Evolutionary conservation across 2,113 vertebrate species (phyloP).

Genomic region (Halichoeres trimaculatus): DNA sequence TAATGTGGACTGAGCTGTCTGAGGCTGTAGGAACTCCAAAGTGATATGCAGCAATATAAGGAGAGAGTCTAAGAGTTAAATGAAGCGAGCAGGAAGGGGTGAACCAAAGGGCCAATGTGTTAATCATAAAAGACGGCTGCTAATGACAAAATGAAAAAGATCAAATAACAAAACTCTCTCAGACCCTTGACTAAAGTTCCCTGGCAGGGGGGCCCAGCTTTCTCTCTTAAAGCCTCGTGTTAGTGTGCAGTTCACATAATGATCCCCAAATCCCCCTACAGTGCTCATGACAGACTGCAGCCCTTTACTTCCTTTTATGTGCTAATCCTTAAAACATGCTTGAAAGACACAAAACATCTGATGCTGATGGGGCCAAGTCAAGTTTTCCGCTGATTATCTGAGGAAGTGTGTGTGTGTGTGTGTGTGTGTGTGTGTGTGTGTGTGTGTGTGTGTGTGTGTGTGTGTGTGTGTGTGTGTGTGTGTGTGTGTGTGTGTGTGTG

Average conservation of each 20-base stretch:
- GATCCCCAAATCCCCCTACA: constrained; percentile 75
- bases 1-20: constrained; percentile 19
- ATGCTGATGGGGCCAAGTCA: constrained; percentile 66
- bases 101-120: constrained; percentile 46
- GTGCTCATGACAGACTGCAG: constrained; percentile 69
- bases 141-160: constrained; percentile 70
- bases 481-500: constrained; percentile 14
- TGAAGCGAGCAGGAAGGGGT: constrained; percentile 34
- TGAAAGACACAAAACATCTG: constrained; percentile 72
- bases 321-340: constrained; percentile 76
- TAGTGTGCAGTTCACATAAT: constrained; percentile 65
- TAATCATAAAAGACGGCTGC: constrained; percentile 62
- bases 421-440: constrained; percentile 14
- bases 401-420: constrained; percentile 11
- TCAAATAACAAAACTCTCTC: constrained; percentile 69
- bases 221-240: constrained; percentile 64
- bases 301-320: constrained; percentile 76
- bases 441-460: constrained; percentile 6
- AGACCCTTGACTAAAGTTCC: constrained; percentile 56
- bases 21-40: constrained; percentile 4
- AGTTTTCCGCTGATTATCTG: constrained; percentile 70
- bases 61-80: constrained; percentile 43
- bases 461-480: constrained; percentile 13
- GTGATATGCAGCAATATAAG: not conserved
- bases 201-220: constrained; percentile 55